These are phyloP conservation scores for Coregonus suidteri DNA, from an alignment of 2,797 vertebrate species.

Conservation along the genomic window DNA sequence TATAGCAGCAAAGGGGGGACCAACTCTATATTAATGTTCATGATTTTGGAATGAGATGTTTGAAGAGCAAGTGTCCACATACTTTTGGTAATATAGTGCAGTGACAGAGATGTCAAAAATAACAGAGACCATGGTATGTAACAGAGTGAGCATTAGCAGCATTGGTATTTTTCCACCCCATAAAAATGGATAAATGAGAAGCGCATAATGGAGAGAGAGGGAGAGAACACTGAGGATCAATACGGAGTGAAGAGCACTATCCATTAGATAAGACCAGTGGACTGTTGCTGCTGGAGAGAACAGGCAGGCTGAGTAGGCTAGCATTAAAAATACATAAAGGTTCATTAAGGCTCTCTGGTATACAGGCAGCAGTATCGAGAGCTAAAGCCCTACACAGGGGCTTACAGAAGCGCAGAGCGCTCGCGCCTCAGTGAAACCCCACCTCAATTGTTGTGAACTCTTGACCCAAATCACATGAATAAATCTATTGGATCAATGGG, in stretches of 20 bases:
- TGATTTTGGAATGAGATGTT: too few relatives aligned
- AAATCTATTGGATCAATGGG: constrained; percentile 69
- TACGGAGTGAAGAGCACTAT: constrained; percentile 55
- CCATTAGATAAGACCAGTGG: constrained; percentile 58
- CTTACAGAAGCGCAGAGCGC: background rate
- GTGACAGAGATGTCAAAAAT: background rate
- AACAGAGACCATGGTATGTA: background rate
- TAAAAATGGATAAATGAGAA: constrained; percentile 44
- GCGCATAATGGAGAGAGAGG: constrained; percentile 45
- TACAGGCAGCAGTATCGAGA: background rate
- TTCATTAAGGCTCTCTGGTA: constrained; percentile 56
- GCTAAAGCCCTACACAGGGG: constrained; percentile 7
- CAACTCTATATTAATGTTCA: too few relatives aligned
- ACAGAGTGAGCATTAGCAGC: constrained; percentile 35
- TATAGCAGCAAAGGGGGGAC: too few relatives aligned
- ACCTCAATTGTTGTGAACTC: constrained; percentile 62
- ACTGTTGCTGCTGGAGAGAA: constrained; percentile 28
- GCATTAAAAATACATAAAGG: constrained; percentile 74
- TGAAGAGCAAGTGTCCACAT: too few relatives aligned
- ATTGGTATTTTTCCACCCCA: constrained; percentile 39
- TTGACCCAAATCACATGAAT: constrained; percentile 71
- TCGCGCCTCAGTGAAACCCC: constrained; percentile 54
- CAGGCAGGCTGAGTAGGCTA: constrained; percentile 34
- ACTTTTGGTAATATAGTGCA: too few relatives aligned
- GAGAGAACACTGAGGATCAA: constrained; percentile 60